Evolutionary conservation across 2,797 vertebrate genomes (phyloP).

Genomic region (Lateolabrax maculatus): DNA sequence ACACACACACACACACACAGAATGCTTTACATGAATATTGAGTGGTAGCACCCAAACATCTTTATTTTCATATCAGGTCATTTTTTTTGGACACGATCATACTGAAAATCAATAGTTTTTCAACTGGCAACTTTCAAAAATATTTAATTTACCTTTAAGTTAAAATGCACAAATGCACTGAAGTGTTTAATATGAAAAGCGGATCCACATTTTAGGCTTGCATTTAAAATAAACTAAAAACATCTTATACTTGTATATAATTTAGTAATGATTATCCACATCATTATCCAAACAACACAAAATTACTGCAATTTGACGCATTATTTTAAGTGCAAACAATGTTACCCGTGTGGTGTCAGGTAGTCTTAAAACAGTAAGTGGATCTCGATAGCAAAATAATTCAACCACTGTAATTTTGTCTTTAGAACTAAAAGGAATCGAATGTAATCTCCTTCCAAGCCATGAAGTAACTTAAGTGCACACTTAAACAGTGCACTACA

Average conservation of each 20-base stretch:
- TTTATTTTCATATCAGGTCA: conserved; percentile 68
- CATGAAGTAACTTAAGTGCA: conserved; percentile 41
- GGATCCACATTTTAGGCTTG: conserved; percentile 24
- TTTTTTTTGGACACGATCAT: conserved; percentile 58
- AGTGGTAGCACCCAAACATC: conserved; percentile 64
- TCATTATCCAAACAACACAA: conserved; percentile 56
- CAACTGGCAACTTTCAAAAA: conserved; percentile 67
- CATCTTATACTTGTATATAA: conserved; percentile 19
- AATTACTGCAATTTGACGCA: conserved; percentile 62
- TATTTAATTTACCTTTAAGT: conserved; percentile 53
- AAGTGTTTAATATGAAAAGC: conserved; percentile 43
- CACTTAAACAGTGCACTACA: conserved; percentile 45
- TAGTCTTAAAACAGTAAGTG: conserved; percentile 48
- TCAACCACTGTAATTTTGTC: conserved; percentile 31
- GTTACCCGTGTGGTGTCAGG: conserved; percentile 40
- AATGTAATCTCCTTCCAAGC: conserved; percentile 42
- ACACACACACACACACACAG: not conserved
- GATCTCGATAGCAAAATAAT: conserved; percentile 42
- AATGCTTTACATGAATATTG: conserved; percentile 47
- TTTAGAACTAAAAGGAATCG: conserved; percentile 36
- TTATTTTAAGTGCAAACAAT: conserved; percentile 67
- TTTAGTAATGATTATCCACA: conserved; percentile 43
- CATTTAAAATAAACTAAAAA: conserved; percentile 33
- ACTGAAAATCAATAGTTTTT: conserved; percentile 66
- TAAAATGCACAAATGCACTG: conserved; percentile 65